A percentile compares a stretch with the other conserved stretches of the same genome.
These are phyloP conservation scores for Dichetophora obliterata DNA, from an alignment of 2,888 invertebrate species.

Conservation along the genomic window DNA sequence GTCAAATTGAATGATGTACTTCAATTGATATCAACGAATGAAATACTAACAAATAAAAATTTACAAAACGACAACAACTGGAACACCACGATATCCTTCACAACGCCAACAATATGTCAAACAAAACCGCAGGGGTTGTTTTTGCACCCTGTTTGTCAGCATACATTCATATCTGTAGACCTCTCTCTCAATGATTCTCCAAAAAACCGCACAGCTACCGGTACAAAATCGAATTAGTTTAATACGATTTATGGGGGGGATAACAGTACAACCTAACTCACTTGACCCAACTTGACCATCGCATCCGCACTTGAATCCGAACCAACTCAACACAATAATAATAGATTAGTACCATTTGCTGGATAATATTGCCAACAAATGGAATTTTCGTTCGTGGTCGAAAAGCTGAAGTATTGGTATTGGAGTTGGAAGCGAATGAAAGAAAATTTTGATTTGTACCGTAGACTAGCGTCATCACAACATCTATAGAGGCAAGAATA, in stretches of 20 bases:
- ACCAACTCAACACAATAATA: conserved; percentile 59
- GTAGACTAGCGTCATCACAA: not conserved
- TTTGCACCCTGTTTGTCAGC: conserved; percentile 31
- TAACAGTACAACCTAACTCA: conserved; percentile 40
- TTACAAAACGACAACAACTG: conserved; percentile 57
- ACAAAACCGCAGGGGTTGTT: conserved; percentile 46
- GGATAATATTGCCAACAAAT: conserved; percentile 40
- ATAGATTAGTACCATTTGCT: conserved; percentile 65
- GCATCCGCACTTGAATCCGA: conserved; percentile 45
- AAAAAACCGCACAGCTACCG: not conserved
- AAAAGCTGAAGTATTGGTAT: conserved; percentile 5
- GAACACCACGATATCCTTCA: conserved; percentile 43
- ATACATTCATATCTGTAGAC: conserved; percentile 41
- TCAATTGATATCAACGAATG: conserved; percentile 43
- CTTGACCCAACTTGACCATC: conserved; percentile 36
- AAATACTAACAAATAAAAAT: conserved; percentile 53
- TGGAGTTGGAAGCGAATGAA: conserved; percentile 5
- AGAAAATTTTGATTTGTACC: conserved; percentile 32
- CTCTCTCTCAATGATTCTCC: not conserved
- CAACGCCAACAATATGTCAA: conserved; percentile 39
- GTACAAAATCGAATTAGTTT: conserved; percentile 57
- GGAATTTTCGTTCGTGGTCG: conserved; percentile 34
- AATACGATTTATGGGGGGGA: conserved; percentile 60
- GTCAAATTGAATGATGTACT: conserved; percentile 21
- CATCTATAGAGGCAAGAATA: too few relatives aligned